These are phyloP conservation scores for Temnopleurus reevesii DNA, from an alignment of 53 echinoderm and acorn worm genomes.

Conservation along the genomic window DNA sequence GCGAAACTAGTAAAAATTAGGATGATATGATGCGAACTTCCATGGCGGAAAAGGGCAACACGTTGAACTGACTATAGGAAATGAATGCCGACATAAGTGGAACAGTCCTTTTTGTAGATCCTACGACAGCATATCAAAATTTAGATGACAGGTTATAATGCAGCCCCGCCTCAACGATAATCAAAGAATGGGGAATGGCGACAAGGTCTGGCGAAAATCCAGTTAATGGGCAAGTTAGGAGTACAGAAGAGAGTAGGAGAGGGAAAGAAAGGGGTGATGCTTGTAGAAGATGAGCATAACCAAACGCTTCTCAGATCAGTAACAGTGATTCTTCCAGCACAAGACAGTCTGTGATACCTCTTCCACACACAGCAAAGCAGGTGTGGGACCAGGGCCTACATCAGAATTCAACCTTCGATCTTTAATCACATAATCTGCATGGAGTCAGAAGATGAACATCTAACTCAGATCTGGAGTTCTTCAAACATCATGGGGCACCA, in stretches of 20 bases:
- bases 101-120: slow-evolving; percentile 31
- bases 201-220: slow-evolving; percentile 46
- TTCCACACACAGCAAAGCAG: slow-evolving; percentile 16
- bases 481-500: neutral
- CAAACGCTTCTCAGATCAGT: neutral
- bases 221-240: slow-evolving; percentile 31
- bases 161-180: slow-evolving; percentile 37
- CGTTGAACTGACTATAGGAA: slow-evolving; percentile 29
- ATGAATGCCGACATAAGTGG: slow-evolving; percentile 49
- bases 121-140: slow-evolving; percentile 23
- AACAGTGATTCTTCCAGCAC: neutral
- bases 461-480: slow-evolving; percentile 30
- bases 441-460: slow-evolving; percentile 31
- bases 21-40: neutral
- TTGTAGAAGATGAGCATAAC: neutral
- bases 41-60: slow-evolving; percentile 3
- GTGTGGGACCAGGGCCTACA: slow-evolving; percentile 22
- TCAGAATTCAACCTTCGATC: slow-evolving; percentile 32
- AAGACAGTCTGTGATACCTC: too few relatives aligned
- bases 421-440: slow-evolving; percentile 43
- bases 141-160: slow-evolving; percentile 16
- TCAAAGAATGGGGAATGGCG: slow-evolving; percentile 13
- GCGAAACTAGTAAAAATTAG: neutral
- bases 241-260: neutral
- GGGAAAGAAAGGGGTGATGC: neutral